Percentiles rank a stretch among this genome's conserved stretches.
phyloP scores from a whole-genome alignment of 2,888 invertebrate genomes.

The Zaprionus obscuricornis region DNA sequence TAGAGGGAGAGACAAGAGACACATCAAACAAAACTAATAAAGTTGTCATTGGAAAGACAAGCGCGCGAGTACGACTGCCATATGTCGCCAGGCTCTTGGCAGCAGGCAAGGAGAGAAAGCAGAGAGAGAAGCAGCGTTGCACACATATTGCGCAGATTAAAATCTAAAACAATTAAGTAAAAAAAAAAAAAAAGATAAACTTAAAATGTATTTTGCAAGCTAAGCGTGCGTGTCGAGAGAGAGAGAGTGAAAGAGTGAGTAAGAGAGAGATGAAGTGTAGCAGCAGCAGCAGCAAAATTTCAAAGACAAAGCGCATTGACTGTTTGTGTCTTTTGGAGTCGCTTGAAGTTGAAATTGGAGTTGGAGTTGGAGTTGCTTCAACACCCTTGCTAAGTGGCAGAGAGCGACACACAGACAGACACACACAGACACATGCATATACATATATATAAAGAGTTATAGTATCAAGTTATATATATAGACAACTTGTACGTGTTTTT shows the following conservation, averaged over 20 bases:
- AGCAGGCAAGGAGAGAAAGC: not conserved
- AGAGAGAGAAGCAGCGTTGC: conserved; percentile 13
- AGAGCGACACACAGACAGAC: too few relatives aligned
- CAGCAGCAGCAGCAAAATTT: too few relatives aligned
- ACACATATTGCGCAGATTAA: conserved; percentile 66
- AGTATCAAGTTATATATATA: too few relatives aligned
- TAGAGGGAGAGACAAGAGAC: conserved; percentile 15
- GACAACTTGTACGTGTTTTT: too few relatives aligned
- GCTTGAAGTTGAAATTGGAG: not conserved
- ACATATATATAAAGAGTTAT: too few relatives aligned
- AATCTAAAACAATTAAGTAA: conserved; percentile 76
- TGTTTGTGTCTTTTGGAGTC: not conserved
- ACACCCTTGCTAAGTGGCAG: conserved; percentile 40
- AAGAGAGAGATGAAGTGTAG: too few relatives aligned
- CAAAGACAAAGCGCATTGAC: not conserved
- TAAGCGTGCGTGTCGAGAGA: too few relatives aligned
- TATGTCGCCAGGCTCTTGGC: conserved; percentile 51
- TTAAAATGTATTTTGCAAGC: too few relatives aligned
- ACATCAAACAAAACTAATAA: conserved; percentile 63
- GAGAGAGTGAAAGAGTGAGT: too few relatives aligned
- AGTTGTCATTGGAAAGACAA: conserved; percentile 66
- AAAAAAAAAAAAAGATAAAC: conserved; percentile 68
- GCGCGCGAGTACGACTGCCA: conserved; percentile 34
- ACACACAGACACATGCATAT: too few relatives aligned
- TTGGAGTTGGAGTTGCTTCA: not conserved